Evolutionary conservation across 2,888 invertebrate genomes (phyloP).

Genomic region (Melieria picta): DNA sequence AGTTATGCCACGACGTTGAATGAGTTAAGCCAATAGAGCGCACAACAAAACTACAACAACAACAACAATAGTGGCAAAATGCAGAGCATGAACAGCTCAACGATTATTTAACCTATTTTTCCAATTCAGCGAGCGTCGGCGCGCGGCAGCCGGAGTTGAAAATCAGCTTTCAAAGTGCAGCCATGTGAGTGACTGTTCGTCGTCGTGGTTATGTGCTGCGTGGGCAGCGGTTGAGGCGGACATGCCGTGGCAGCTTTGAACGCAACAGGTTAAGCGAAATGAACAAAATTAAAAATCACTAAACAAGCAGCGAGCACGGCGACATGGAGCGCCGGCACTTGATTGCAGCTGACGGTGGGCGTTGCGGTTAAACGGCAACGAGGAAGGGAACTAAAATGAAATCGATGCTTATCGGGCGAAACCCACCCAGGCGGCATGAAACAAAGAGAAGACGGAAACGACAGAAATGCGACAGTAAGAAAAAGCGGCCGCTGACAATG

Average conservation of each 20-base stretch:
- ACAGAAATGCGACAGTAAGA: background rate
- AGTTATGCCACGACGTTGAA: background rate
- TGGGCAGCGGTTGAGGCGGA: background rate
- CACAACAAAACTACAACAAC: slow-evolving; percentile 6
- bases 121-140: slow-evolving; percentile 48
- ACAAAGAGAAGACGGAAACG: background rate
- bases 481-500: background rate
- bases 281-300: slow-evolving; percentile 23
- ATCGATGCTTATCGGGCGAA: slow-evolving; percentile 21
- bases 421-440: background rate
- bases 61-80: slow-evolving; percentile 26
- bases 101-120: slow-evolving; percentile 58
- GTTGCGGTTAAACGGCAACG: too few relatives aligned
- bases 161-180: slow-evolving; percentile 22
- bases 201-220: background rate
- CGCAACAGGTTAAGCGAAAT: slow-evolving; percentile 17
- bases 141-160: slow-evolving; percentile 26
- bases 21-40: background rate
- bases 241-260: background rate
- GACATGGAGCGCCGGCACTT: too few relatives aligned
- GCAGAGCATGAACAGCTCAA: slow-evolving; percentile 24
- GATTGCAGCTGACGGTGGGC: too few relatives aligned
- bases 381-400: background rate
- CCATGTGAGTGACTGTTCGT: slow-evolving; percentile 12
- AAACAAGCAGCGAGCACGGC: slow-evolving; percentile 3